Evolutionary conservation across 2,888 invertebrate genomes (phyloP).

Genomic region (Agrochola litura): DNA sequence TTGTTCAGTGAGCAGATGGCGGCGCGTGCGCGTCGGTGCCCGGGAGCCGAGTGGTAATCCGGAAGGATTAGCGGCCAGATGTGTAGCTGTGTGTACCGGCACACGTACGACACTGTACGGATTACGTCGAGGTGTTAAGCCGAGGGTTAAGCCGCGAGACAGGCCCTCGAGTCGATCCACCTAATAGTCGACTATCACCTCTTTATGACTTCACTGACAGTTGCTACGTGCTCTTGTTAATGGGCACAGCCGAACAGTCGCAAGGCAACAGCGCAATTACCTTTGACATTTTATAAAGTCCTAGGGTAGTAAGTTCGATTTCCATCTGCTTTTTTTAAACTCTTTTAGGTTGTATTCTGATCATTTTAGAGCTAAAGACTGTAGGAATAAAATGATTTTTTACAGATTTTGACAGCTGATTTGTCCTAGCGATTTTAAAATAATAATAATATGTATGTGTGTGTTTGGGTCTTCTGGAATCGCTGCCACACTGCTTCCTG

Average conservation of each 20-base stretch:
- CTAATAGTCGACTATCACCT: slow-evolving; percentile 11
- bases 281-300: background rate
- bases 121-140: slow-evolving; percentile 60
- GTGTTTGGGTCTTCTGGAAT: too few relatives aligned
- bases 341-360: too few relatives aligned
- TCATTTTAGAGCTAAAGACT: too few relatives aligned
- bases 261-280: background rate
- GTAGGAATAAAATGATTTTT: too few relatives aligned
- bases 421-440: too few relatives aligned
- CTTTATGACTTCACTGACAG: slow-evolving; percentile 29
- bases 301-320: too few relatives aligned
- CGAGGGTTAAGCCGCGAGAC: slow-evolving; percentile 46
- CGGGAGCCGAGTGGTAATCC: slow-evolving; percentile 23
- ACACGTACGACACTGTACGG: slow-evolving; percentile 22
- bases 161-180: background rate
- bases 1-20: slow-evolving; percentile 47
- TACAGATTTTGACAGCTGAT: too few relatives aligned
- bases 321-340: too few relatives aligned
- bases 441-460: too few relatives aligned
- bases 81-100: slow-evolving; percentile 13
- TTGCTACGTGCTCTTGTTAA: slow-evolving; percentile 31
- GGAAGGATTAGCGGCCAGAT: slow-evolving; percentile 51
- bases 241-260: background rate
- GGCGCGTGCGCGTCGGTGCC: slow-evolving; percentile 25
- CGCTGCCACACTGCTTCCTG: too few relatives aligned